A percentile compares a stretch with the other conserved stretches of the same genome.
phyloP scores from a whole-genome alignment of 2,797 vertebrate species.

The Molothrus aeneus region DNA sequence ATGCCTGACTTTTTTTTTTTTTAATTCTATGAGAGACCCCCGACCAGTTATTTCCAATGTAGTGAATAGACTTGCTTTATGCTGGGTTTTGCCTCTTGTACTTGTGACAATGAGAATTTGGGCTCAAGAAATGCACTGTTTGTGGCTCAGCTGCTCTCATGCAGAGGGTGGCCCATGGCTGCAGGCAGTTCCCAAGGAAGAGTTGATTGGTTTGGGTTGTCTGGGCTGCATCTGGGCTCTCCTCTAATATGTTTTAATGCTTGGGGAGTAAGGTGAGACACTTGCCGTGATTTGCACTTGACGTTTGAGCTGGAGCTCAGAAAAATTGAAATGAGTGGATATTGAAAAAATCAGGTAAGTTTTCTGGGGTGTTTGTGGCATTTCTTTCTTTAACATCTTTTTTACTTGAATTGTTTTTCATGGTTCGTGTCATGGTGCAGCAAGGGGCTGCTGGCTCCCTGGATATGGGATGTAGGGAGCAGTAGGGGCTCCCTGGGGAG shows the following conservation, averaged over 20 bases:
- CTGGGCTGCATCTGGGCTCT: background rate
- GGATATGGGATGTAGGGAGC: background rate
- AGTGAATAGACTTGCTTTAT: background rate
- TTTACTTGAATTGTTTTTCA: background rate
- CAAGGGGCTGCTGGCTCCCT: background rate
- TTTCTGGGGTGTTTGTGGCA: background rate
- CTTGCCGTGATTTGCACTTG: background rate
- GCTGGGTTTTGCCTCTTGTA: background rate
- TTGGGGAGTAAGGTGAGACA: background rate
- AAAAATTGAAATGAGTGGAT: background rate
- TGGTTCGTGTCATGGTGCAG: accelerated
- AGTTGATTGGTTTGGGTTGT: background rate
- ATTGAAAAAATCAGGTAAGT: background rate
- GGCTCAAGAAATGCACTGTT: accelerated
- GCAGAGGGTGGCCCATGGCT: accelerated
- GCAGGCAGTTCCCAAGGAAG: accelerated
- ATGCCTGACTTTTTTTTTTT: background rate
- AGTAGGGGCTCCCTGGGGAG: background rate
- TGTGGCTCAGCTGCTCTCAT: background rate
- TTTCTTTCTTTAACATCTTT: background rate
- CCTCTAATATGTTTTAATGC: background rate
- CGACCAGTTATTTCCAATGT: background rate
- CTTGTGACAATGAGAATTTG: background rate
- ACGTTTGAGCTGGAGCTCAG: background rate
- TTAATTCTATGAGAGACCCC: background rate